phyloP scores from a whole-genome alignment of 2,888 invertebrate species.

The Kryphioiulus occultus region DNA sequence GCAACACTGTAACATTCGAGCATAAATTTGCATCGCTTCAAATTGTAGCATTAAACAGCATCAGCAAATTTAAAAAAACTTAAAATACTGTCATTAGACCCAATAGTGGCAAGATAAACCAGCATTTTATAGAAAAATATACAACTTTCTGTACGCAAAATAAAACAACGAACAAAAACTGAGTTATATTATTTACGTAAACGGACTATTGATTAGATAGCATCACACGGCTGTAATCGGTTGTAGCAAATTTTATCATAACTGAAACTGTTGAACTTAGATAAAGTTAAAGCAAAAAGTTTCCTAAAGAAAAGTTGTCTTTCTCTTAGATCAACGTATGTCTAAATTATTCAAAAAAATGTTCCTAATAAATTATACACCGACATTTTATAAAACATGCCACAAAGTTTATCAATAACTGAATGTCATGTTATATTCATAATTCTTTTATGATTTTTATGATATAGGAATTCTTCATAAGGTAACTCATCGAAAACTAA shows the following conservation, averaged over 20 bases:
- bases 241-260: neutral
- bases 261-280: no score
- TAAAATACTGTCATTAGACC: neutral
- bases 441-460: no score
- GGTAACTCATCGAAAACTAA: no score
- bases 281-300: no score
- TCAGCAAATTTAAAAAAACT: neutral
- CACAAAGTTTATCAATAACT: neutral
- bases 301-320: no score
- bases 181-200: no score
- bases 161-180: neutral
- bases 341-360: neutral
- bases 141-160: neutral
- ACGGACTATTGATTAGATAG: neutral
- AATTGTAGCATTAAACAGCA: neutral
- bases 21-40: neutral
- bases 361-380: no score
- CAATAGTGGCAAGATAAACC: neutral
- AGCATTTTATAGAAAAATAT: constrained; percentile 18
- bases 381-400: no score
- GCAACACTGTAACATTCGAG: constrained; percentile 15
- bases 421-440: no score
- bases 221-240: neutral
- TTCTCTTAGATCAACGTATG: no score
- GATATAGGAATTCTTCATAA: no score